Evolutionary conservation across 2,797 vertebrate species (phyloP).

Genomic region (Chelmon rostratus): DNA sequence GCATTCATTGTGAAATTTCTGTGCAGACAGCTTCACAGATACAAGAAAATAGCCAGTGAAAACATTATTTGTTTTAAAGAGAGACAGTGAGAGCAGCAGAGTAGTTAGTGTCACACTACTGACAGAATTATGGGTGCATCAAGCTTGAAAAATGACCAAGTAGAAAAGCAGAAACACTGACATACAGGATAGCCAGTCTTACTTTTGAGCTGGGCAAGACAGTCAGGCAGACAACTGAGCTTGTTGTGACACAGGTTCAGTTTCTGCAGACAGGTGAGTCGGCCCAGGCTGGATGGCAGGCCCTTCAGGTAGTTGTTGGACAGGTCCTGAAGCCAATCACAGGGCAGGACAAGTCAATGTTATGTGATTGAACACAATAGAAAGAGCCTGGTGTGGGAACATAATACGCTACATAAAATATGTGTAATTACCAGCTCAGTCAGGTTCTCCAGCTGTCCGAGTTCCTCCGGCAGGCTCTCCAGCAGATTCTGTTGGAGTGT

Average conservation of each 20-base stretch:
- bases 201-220: conserved; percentile 70
- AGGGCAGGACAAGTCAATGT: conserved; percentile 4
- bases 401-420: not conserved
- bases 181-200: conserved; percentile 19
- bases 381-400: not conserved
- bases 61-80: no score
- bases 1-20: no score
- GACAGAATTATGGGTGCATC: no score
- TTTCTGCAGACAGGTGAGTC: conserved; percentile 69
- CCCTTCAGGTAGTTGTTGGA: conserved; percentile 71
- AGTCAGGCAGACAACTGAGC: conserved; percentile 71
- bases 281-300: conserved; percentile 69
- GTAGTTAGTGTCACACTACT: no score
- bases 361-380: not conserved
- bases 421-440: conserved; percentile 70
- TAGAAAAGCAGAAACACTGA: not conserved
- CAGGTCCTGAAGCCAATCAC: conserved; percentile 64
- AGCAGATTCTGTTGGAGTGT: conserved; percentile 90
- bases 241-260: conserved; percentile 71
- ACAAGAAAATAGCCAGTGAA: no score
- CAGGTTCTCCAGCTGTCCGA: conserved; percentile 84
- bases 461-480: conserved; percentile 83
- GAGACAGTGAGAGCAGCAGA: no score
- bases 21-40: no score
- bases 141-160: not conserved